A percentile compares a stretch with the other conserved stretches of the same genome.
Conservation (phyloP, 2,113 vertebrate genomes). For the Narcine bancroftii region DNA sequence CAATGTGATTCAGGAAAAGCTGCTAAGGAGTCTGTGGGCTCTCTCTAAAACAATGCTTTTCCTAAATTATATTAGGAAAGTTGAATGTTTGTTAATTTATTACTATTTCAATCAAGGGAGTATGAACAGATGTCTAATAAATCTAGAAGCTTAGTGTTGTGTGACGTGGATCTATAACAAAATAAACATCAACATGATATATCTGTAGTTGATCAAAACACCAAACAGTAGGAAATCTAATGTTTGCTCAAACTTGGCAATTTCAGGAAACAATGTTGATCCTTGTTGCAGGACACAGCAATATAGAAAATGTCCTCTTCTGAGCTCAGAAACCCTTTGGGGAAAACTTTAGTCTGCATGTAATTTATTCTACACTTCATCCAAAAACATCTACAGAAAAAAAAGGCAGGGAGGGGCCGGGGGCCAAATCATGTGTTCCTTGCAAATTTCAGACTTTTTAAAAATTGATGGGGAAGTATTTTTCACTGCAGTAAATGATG, state of each 20-base stretch:
- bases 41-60: background rate
- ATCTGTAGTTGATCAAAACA: background rate
- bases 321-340: background rate
- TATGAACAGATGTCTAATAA: background rate
- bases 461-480: background rate
- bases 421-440: background rate
- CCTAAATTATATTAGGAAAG: background rate
- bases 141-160: background rate
- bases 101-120: background rate
- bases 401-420: too few relatives aligned
- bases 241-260: background rate
- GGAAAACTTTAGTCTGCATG: background rate
- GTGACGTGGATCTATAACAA: background rate
- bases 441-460: background rate
- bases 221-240: background rate
- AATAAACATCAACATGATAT: background rate
- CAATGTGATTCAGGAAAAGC: background rate
- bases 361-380: background rate
- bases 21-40: background rate
- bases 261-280: background rate
- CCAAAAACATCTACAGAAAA: background rate
- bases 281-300: background rate
- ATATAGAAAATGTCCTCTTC: background rate
- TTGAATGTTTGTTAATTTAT: background rate
- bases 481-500: background rate